Evolutionary conservation across 2,113 vertebrate species (phyloP).

Genomic region (Phalacrocorax aristotelis): DNA sequence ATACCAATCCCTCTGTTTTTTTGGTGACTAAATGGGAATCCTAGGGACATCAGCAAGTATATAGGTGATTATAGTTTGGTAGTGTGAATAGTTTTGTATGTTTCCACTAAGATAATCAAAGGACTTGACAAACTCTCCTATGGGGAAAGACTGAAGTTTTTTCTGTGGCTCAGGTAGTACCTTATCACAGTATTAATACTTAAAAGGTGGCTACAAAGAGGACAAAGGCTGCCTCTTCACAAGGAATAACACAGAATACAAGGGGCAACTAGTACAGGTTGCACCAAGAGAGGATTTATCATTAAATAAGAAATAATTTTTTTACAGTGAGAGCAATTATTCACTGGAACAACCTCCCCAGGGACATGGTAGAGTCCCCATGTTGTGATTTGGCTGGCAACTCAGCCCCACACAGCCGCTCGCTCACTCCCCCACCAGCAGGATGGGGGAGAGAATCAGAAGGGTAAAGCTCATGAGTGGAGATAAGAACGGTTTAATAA

Average conservation of each 20-base stretch:
- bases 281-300: neutral
- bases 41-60: neutral
- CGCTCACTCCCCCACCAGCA: too few relatives aligned
- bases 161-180: neutral
- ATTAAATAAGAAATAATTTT: neutral
- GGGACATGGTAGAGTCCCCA: rapidly evolving
- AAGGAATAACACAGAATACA: neutral
- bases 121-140: neutral
- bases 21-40: neutral
- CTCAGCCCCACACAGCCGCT: too few relatives aligned
- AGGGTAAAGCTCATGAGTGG: too few relatives aligned
- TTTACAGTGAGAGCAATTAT: neutral
- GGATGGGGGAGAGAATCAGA: too few relatives aligned
- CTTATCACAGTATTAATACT: neutral
- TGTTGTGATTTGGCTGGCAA: too few relatives aligned
- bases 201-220: neutral
- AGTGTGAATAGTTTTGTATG: neutral
- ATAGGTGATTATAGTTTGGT: neutral
- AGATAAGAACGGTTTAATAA: too few relatives aligned
- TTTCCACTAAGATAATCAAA: neutral
- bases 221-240: neutral
- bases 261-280: neutral
- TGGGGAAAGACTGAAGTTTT: neutral
- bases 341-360: neutral
- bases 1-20: neutral